Conservation (phyloP, 2,888 invertebrate genomes). For the Parasteatoda lunata region DNA sequence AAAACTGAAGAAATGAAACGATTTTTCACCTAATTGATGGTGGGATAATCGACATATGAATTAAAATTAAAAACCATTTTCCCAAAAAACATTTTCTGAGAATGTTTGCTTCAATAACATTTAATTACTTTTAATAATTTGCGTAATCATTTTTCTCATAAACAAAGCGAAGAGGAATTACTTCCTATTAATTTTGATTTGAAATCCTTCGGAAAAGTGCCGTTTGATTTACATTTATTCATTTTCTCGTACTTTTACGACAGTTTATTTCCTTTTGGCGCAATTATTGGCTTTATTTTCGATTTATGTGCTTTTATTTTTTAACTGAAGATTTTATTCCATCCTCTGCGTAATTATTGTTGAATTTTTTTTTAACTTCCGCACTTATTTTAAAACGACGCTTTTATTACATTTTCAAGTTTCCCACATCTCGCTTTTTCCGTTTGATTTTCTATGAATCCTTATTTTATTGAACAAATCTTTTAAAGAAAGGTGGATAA, state of each 20-base stretch:
- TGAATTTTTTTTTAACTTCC: neutral
- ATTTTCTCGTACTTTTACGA: conserved; percentile 23
- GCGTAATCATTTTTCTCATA: neutral
- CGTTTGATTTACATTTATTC: conserved; percentile 28
- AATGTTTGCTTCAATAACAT: conserved; percentile 17
- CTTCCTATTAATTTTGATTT: conserved; percentile 31
- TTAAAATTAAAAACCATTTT: neutral
- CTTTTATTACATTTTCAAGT: neutral
- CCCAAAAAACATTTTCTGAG: neutral
- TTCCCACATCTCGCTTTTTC: neutral
- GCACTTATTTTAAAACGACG: neutral
- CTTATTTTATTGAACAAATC: too few relatives aligned
- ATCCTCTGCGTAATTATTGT: neutral
- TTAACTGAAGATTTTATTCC: conserved; percentile 12
- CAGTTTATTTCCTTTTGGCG: conserved; percentile 11
- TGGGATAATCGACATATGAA: neutral
- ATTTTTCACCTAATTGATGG: neutral
- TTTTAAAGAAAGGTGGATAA: too few relatives aligned
- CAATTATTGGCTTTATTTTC: conserved; percentile 14
- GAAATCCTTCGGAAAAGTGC: conserved; percentile 4
- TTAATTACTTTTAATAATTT: conserved; percentile 19
- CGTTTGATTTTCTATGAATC: too few relatives aligned
- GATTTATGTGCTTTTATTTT: neutral
- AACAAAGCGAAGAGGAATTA: conserved; percentile 3
- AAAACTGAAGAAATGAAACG: neutral